Conservation (phyloP, 1,140 invertebrate genomes). For the Euglossa dilemma region DNA sequence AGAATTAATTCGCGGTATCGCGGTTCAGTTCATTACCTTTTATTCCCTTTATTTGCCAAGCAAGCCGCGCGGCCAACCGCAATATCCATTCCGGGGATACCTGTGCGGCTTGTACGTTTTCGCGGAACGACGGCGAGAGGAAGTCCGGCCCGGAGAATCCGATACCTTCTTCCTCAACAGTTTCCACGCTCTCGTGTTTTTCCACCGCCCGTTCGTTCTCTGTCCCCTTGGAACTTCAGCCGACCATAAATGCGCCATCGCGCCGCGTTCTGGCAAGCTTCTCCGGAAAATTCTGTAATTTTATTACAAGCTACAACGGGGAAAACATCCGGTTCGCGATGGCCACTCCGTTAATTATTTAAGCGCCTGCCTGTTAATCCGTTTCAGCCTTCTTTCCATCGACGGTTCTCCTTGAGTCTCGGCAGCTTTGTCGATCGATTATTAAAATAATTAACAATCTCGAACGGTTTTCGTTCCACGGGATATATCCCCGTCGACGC, state of each 20-base stretch:
- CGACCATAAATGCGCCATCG: not conserved
- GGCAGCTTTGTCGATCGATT: not conserved
- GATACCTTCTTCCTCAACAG: conserved; percentile 16
- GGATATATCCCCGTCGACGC: no score
- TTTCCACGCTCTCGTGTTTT: not conserved
- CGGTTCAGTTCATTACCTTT: not conserved
- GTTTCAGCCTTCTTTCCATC: no score
- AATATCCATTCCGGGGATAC: conserved; percentile 27
- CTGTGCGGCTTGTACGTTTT: conserved; percentile 3
- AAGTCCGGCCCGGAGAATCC: not conserved
- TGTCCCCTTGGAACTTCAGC: not conserved
- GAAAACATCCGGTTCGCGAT: not conserved
- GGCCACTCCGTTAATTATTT: not conserved
- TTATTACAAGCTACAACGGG: no score
- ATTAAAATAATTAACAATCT: conserved; percentile 9
- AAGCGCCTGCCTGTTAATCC: no score
- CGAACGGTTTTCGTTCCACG: no score
- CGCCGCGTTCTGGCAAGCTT: not conserved
- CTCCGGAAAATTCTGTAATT: conserved; percentile 13
- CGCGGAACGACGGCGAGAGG: not conserved
- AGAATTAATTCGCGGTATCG: not conserved
- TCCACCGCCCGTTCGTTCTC: conserved; percentile 8
- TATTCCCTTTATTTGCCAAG: not conserved
- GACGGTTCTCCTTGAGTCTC: no score
- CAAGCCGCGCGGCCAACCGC: not conserved